Base-by-base conservation (phyloP, 1,140 invertebrate genomes). In the Drosophila novamexicana region DNA sequence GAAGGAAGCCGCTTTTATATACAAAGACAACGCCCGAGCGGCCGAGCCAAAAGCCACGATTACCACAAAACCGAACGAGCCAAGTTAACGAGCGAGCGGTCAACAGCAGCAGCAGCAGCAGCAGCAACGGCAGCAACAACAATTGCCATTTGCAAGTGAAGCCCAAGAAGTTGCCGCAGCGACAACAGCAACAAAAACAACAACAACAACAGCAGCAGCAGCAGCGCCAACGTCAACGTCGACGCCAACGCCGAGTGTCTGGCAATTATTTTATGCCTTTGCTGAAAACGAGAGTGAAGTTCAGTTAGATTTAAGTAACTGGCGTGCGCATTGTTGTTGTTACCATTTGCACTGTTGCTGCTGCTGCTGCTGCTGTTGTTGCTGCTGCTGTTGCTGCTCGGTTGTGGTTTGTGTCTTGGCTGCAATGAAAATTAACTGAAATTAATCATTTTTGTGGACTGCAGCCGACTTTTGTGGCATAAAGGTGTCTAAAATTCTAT, bases 1-100 rank as follows among this genome's bases (percentile, higher is more conserved):
- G 91, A 92, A 91, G 90, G 88, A 91, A 91, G 76, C 85, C 81
- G 90, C 88, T 91, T 91, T 90, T 92, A 92, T 92, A 92, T 91
- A 88, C 73, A 83, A 45, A 88, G 90, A 81, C 90, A 91, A 91
- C 90, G 83, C 90, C 90, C 90, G 90, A 90, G 50, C 63, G 62
- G 50, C 42, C 36, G 34, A 73, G 49, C 63, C 36, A 85, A 44
- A 72, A 57, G 75, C 58, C 72, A 77, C 84, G 77, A 83, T 67
- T 53, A 69, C 63, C 72, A 22, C 22, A 5, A 62, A 82, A 18
- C 59, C 64, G 64, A 67, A 66, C 40, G 56, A 44, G 70, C 32
- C 29, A 81, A 77, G 34, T 47, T 57, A 83, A 76, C 84, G 67
- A 88, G 69, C 68, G 73, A 81, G 65, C 79, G 83, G 68, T 80